phyloP scores from a whole-genome alignment of 2,113 vertebrate species.

The Phodopus roborovskii region DNA sequence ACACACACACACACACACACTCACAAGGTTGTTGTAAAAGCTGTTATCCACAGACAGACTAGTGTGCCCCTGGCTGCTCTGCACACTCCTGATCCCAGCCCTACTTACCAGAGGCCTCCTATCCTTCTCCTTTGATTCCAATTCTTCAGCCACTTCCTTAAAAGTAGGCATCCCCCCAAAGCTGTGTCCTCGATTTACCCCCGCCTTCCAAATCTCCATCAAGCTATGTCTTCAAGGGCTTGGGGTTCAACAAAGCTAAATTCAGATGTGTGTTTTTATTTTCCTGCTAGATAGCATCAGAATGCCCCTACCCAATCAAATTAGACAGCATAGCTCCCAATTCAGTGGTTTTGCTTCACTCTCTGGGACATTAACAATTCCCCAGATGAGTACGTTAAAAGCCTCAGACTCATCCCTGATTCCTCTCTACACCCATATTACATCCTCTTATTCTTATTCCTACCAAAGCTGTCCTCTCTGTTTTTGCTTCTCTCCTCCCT shows the following conservation, averaged over 20 bases:
- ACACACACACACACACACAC: not conserved
- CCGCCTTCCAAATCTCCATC: not conserved
- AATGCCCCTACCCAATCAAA: not conserved
- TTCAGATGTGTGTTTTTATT: slow-evolving; percentile 36
- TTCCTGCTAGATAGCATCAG: not conserved
- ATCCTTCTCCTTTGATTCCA: slow-evolving; percentile 23
- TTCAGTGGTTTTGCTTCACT: not conserved
- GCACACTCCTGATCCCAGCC: not conserved
- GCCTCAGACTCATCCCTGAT: not conserved
- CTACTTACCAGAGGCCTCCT: not conserved
- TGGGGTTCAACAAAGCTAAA: slow-evolving; percentile 40
- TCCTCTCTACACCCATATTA: not conserved
- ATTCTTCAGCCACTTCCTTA: slow-evolving; percentile 23
- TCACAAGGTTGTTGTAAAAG: not conserved
- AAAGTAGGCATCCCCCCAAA: slow-evolving; percentile 8
- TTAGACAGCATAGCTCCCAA: not conserved
- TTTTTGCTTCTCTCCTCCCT: not conserved
- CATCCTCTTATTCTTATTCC: not conserved
- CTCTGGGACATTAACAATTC: not conserved
- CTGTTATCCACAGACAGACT: not conserved
- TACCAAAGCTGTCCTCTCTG: not conserved
- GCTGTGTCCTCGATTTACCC: not conserved
- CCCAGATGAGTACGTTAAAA: not conserved
- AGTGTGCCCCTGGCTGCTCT: not conserved
- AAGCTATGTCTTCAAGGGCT: slow-evolving; percentile 33